Conservation (phyloP, 2,113 vertebrate species). For the Australoheros scitulus region DNA sequence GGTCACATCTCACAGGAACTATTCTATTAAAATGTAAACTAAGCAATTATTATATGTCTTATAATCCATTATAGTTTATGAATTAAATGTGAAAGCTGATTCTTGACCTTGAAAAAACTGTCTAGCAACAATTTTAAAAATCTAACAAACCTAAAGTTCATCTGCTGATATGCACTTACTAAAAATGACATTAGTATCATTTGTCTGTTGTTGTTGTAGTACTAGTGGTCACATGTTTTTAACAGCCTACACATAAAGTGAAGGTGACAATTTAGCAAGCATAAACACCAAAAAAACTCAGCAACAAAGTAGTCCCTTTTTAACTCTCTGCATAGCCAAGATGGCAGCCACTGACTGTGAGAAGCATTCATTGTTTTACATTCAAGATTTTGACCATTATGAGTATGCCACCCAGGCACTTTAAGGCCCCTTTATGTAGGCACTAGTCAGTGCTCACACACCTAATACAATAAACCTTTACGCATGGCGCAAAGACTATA, state of each 20-base stretch:
- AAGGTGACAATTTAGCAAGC: neutral
- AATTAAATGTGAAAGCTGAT: neutral
- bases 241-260: neutral
- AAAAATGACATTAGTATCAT: neutral
- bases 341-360: neutral
- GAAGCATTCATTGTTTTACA: neutral
- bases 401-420: neutral
- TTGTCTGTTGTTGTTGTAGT: neutral
- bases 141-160: no score
- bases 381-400: neutral
- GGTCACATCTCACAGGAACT: rapidly evolving
- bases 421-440: neutral
- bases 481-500: neutral
- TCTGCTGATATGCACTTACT: neutral
- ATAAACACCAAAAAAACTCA: neutral
- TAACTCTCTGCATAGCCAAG: neutral
- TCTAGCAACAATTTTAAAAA: no score
- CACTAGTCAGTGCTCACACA: neutral
- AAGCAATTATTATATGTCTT: rapidly evolving
- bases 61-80: no score
- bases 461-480: neutral
- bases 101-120: neutral
- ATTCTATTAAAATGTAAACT: neutral
- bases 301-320: neutral
- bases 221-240: no score